Base-by-base conservation (phyloP, 2,113 vertebrate genomes). In the Lepus europaeus region DNA sequence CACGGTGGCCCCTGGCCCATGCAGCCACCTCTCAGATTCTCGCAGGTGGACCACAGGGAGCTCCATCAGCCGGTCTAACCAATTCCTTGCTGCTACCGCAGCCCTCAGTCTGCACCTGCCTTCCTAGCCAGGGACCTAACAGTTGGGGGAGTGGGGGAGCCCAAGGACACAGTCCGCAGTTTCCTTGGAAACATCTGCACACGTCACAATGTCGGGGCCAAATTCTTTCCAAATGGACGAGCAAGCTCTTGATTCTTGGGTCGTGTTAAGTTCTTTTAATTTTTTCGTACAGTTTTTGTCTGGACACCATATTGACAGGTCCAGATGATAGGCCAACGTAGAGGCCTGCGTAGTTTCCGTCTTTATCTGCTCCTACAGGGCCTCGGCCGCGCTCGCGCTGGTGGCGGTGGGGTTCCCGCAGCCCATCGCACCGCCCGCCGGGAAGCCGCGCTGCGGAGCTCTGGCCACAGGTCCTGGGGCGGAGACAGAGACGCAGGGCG, bases 351-450 rank as follows among this genome's bases (percentile, higher is more conserved):
- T 39, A 39, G 39, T 39, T 39, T 39, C 4, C 39, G 39, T 39
- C 39, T 39, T 39, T 39, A 39, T 39, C 39, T 39, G 39, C 39
- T 39, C 39, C 39, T 39, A 39, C 39, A 39, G 39, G 39, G 39
- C 97, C 96, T 94, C 83, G 98, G 76, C 99, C 98, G 99, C 98
- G 79, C 98, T 98, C 87, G 98, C 98, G 97, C 96, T 98, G 97
- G 98, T 97, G 97, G 99, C 98, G 45, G 99, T 99, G 97, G 99
- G 99, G 98, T 99, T 99, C 95, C 99, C 99, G 98, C 99, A 99
- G 98, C 99, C 99, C 99, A 99, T 99, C 98, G 97, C 98, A n/a
- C 95, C 61, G 96, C 93, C 4, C 87, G 78, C 94, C 17, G 70
- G 74, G 74, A 81, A 94, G 91, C 91, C 29, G 78, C 78, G 49